Evolutionary conservation across 2,888 invertebrate species (phyloP).

Genomic region (Drosophila leonis): DNA sequence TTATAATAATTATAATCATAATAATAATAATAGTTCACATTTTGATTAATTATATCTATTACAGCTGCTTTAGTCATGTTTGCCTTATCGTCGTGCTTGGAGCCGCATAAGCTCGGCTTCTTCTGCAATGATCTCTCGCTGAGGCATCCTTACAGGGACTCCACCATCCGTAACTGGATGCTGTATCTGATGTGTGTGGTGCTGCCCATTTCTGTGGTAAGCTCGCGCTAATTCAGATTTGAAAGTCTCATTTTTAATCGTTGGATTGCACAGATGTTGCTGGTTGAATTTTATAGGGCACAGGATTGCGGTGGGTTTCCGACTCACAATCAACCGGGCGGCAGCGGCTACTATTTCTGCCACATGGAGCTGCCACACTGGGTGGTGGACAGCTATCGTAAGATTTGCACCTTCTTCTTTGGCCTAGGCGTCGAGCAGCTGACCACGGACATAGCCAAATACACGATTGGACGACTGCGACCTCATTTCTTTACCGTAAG

Average conservation of each 20-base stretch:
- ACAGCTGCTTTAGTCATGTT: conserved; percentile 92
- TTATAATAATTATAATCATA: neutral
- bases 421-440: conserved; percentile 94
- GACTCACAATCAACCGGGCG: conserved; percentile 67
- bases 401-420: conserved; percentile 93
- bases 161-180: conserved; percentile 92
- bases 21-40: neutral
- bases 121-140: conserved; percentile 98
- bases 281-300: conserved; percentile 88
- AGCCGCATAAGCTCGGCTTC: conserved; percentile 94
- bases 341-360: conserved; percentile 87
- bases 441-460: conserved; percentile 96
- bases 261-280: conserved; percentile 87
- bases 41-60: conserved; percentile 58
- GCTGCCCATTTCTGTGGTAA: conserved; percentile 91
- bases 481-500: conserved; percentile 95
- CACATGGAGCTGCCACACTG: conserved; percentile 88
- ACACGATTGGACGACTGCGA: conserved; percentile 95
- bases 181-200: conserved; percentile 91
- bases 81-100: conserved; percentile 90
- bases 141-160: conserved; percentile 93
- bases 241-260: neutral
- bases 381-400: conserved; percentile 90
- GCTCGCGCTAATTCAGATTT: accelerated
- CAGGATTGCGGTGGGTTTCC: conserved; percentile 47